Evolutionary conservation across 2,888 invertebrate species (phyloP).

Genomic region (Caenorhabditis japonica): DNA sequence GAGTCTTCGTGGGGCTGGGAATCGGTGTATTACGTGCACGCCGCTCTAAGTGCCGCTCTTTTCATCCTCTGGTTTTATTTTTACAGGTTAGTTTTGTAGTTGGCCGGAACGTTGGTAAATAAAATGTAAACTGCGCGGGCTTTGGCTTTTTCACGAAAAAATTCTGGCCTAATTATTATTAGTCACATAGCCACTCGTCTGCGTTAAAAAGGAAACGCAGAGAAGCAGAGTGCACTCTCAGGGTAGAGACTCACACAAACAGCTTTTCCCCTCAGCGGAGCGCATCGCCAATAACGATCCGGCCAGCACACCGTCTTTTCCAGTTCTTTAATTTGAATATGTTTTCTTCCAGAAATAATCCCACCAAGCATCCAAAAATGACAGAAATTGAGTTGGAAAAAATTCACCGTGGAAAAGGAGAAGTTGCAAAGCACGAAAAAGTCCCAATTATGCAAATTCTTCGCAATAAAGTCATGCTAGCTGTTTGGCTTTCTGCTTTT

Average conservation of each 20-base stretch:
- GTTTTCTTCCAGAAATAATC: constrained; percentile 56
- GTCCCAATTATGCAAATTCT: constrained; percentile 62
- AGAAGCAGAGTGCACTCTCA: no score
- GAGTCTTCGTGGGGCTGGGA: constrained; percentile 65
- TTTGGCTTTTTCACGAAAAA: background rate
- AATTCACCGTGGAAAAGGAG: constrained; percentile 66
- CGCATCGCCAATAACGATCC: no score
- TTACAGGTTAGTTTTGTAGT: constrained; percentile 52
- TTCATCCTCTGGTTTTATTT: constrained; percentile 60
- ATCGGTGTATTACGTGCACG: constrained; percentile 67
- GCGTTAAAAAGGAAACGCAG: no score
- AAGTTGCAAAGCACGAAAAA: constrained; percentile 57
- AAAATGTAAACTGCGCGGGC: background rate
- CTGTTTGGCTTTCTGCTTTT: constrained; percentile 68
- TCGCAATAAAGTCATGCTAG: constrained; percentile 64
- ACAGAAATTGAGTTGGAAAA: constrained; percentile 68
- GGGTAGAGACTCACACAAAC: no score
- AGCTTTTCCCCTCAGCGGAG: no score
- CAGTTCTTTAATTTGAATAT: no score
- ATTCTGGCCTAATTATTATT: no score
- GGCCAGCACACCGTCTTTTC: no score
- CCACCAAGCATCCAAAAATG: constrained; percentile 62
- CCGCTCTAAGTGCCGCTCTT: constrained; percentile 55
- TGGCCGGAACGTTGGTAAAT: background rate
- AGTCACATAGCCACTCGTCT: no score